Evolutionary conservation across 2,888 invertebrate species (phyloP), one percentile per base, ranked within the genome.

Genomic region (Pheosia tremula): DNA sequence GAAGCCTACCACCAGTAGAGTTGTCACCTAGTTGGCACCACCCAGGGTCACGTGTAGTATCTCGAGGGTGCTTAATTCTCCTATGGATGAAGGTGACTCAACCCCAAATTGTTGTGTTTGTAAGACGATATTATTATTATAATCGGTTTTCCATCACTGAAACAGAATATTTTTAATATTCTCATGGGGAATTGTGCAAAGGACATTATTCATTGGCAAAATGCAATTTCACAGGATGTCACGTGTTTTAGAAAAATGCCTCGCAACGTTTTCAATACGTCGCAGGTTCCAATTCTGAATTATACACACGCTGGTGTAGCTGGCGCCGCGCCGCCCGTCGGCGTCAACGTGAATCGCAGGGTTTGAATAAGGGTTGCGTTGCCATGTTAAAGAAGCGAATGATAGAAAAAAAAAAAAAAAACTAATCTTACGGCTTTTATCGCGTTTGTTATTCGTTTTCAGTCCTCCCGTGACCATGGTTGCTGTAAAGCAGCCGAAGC

Each of bases 181-280:
- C 65, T 67, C 64, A 66, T 58, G 71, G 62, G 69, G 63, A 68
- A 71, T 69, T 74, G 66, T 63, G 69, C 60, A 68, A 64, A 69
- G 66, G 66, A 68, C 77, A 75, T 79, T 78, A 80, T 80, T 81
- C 79, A 75, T 80, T 81, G 80, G 75, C 78, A 71, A 83, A 73
- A 85, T 84, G 84, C 87, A 89, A 90, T 91, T 87, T 87, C 83
- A 78, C 82, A 81, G 84, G 84, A 86, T 82, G 89, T 90, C 88
- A 88, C 86, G 85, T 82, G 83, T 85, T 83, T 84, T 84, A 85
- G 87, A 89, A 85, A 90, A 88, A 89, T 88, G 86, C 82, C 78
- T 64, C 82, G 69, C 80, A 79, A 77, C 83, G 82, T 82, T 86
- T 89, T 88, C 88, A 88, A 90, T 88, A 85, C 81, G 88, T 81